Evolutionary conservation across 2,797 vertebrate species (phyloP), one percentile per base, ranked within the genome.

Genomic region (Enteromius unitaeniatus): DNA sequence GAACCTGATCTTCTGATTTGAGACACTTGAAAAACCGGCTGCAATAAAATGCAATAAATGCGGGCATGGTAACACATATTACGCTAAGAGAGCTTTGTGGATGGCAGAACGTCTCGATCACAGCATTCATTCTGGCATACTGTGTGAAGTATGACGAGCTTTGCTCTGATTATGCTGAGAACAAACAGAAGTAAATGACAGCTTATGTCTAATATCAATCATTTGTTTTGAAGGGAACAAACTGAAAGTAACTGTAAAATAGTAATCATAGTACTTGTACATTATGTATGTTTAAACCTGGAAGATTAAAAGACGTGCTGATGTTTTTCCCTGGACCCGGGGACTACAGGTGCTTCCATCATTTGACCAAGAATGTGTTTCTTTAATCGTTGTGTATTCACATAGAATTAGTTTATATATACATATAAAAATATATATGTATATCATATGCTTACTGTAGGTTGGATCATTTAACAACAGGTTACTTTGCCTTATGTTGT

Each of bases 61-160:
- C 8, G 10, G 17, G 8, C 9, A 34, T 31, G 10, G 58, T 34
- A 31, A 65, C 51, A n/a, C 62, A 23, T 23, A 4, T 75, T n/a
- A 34, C 8, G 13, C 45, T 1, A n/a, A 45, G 67, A 31, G 51
- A 40, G 67, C 34, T 69, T 69, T 40, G 31, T 34, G 72, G 72
- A 53, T 74, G 28, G 49, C 58, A 31, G 76, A 78, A 64, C 23
- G 4, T 19, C 53, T 60, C 37, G 4, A 60, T 58, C 11, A 13
- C 49, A 72, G 15, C 53, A 73, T 81, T 78, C 83, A 77, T 84
- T 84, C 58, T 85, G 78, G 79, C 74, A 85, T 89, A 88, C 86
- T 53, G 78, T 91, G 88, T 87, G 81, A 91, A 89, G 86, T 87
- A 90, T 90, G 88, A 91, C 89, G 88, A 91, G 89, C 87, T 81